Base-by-base conservation (phyloP, 2,797 vertebrate species). In the Enteromius trimaculatus region DNA sequence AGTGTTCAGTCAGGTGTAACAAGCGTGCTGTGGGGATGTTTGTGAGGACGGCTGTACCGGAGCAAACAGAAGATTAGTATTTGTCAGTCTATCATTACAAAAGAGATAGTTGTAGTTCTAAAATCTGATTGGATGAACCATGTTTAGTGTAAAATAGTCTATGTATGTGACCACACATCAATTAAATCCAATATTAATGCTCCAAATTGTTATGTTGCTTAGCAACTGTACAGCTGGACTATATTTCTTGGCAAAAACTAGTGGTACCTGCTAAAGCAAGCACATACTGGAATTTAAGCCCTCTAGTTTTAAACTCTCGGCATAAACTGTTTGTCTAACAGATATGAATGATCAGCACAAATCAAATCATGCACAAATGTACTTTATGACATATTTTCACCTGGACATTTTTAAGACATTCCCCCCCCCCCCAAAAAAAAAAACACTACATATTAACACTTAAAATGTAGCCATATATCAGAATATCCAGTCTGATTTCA, bases 1-100 rank as follows among this genome's bases (percentile, higher is more conserved):
- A 76, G 53, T 47, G 80, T 84, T 77, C 80, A 86, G 83, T 88
- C 83, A 87, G 81, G 84, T 87, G 78, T 87, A 86, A 82, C 70
- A 66, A 71, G 82, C 44, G 71, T 42, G 31, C 44, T 37, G 51
- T n/a, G 37, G 64, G 37, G 21, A 84, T 79, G 44, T 85, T 78
- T 81, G 82, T 66, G 72, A 83, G 70, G 53, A 55, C 6, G 69
- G 17, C 69, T 75, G 37, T 51, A 85, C 31, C 26, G 31, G 34
- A 64, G 70, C 65, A 65, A 68, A 74, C 44, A 31, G 8, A 65
- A 49, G 84, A 85, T 87, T 82, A 13, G 83, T 68, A 77, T 87
- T 81, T 71, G 62, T 79, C 47, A 68, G 21, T 11, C 65, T 42
- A 26, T 86, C 14, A 17, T 49, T 51, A 64, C 21, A 58, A 44